Conservation (phyloP, 2,113 vertebrate species). For the Acrocephalus arundinaceus region DNA sequence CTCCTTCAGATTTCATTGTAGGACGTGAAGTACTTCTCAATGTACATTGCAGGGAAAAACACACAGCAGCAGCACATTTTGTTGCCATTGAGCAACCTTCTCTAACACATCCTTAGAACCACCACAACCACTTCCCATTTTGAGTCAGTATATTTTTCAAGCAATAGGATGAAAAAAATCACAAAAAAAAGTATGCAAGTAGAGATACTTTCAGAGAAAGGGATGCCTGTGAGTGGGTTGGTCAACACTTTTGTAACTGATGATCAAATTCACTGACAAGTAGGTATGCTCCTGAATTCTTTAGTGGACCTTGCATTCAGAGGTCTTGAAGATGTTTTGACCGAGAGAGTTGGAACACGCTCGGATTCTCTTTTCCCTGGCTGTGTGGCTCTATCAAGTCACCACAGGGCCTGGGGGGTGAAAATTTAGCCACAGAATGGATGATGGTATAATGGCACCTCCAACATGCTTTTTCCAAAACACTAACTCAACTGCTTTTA, state of each 20-base stretch:
- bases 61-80: not conserved
- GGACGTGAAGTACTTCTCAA: not conserved
- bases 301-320: not conserved
- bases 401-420: not conserved
- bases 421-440: not conserved
- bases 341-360: not conserved
- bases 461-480: not conserved
- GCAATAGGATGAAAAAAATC: not conserved
- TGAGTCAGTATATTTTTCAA: not conserved
- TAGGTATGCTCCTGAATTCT: not conserved
- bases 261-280: slow-evolving; percentile 2
- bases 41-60: not conserved
- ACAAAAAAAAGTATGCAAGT: not conserved
- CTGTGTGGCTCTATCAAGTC: not conserved
- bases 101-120: not conserved
- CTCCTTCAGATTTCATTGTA: not conserved
- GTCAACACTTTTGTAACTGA: not conserved
- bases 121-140: not conserved
- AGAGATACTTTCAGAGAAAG: not conserved
- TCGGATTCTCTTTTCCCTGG: not conserved
- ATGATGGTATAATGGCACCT: not conserved
- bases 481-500: not conserved
- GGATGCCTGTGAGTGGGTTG: not conserved
- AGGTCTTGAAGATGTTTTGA: not conserved
- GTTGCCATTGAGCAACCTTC: not conserved